A percentile compares a stretch with the other conserved stretches of the same genome.
Conservation (phyloP, 2,888 invertebrate genomes). For the Alsophila aescularia region DNA sequence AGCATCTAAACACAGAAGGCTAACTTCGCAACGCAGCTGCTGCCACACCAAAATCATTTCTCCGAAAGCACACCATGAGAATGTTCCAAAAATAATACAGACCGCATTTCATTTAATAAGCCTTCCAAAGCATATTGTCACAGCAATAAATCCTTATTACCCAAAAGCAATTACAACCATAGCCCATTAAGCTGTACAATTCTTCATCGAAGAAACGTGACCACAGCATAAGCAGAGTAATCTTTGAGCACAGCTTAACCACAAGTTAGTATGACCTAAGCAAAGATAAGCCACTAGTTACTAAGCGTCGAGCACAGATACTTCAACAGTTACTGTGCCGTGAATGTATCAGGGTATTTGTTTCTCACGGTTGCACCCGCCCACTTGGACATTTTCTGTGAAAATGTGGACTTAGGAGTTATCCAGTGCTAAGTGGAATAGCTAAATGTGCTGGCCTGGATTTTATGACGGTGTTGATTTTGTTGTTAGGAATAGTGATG, state of each 20-base stretch:
- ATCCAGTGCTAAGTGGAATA: constrained; percentile 37
- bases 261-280: neutral
- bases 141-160: constrained; percentile 21
- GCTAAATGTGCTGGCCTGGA: constrained; percentile 35
- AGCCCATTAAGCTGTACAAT: constrained; percentile 40
- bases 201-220: constrained; percentile 19
- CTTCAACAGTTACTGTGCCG: constrained; percentile 22
- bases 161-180: constrained; percentile 24
- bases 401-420: constrained; percentile 31
- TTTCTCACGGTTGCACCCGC: constrained; percentile 81
- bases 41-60: neutral
- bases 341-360: constrained; percentile 72
- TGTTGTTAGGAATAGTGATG: constrained; percentile 18
- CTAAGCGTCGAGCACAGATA: constrained; percentile 11
- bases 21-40: no score
- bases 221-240: constrained; percentile 46
- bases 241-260: constrained; percentile 5
- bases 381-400: constrained; percentile 54
- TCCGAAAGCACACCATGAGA: neutral
- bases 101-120: constrained; percentile 25
- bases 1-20: no score
- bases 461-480: constrained; percentile 28
- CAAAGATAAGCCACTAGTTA: constrained; percentile 5
- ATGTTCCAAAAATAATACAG: neutral
- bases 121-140: constrained; percentile 58